These are phyloP conservation scores for Lerema accius DNA, from an alignment of 1,140 invertebrate genomes.

Conservation along the genomic window DNA sequence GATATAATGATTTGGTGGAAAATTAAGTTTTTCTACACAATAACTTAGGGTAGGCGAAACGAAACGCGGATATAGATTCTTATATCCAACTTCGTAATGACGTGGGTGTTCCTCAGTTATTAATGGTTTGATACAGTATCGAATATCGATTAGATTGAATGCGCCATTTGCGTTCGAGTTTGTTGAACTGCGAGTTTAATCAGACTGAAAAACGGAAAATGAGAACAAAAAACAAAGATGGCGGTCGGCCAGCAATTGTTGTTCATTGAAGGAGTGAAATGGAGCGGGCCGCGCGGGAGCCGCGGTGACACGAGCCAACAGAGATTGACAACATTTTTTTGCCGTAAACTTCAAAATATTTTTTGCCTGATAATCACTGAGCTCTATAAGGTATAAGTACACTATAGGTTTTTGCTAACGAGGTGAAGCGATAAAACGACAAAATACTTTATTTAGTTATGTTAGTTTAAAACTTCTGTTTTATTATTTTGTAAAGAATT, in stretches of 20 bases:
- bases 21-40: constrained; percentile 55
- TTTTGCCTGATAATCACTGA: constrained; percentile 2
- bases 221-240: constrained; percentile 64
- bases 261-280: constrained; percentile 67
- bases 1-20: constrained; percentile 62
- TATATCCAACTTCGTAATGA: constrained; percentile 42
- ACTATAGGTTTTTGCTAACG: constrained; percentile 31
- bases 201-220: constrained; percentile 56
- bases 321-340: constrained; percentile 56
- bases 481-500: too few relatives aligned
- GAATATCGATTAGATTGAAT: constrained; percentile 51
- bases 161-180: constrained; percentile 48
- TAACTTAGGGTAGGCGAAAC: constrained; percentile 43
- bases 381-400: constrained; percentile 2
- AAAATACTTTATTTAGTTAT: constrained; percentile 25
- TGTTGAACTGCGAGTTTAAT: constrained; percentile 60
- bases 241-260: constrained; percentile 58
- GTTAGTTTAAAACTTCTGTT: too few relatives aligned
- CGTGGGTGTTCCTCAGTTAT: constrained; percentile 50
- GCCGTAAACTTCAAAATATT: constrained; percentile 31
- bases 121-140: constrained; percentile 48
- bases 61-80: constrained; percentile 53
- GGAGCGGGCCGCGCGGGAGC: constrained; percentile 57
- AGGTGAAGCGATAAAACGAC: constrained; percentile 24
- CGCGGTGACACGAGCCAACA: constrained; percentile 66